Percentiles rank a stretch among this genome's conserved stretches.
Conservation (phyloP, 2,113 vertebrate species). For the Oriolus oriolus region DNA sequence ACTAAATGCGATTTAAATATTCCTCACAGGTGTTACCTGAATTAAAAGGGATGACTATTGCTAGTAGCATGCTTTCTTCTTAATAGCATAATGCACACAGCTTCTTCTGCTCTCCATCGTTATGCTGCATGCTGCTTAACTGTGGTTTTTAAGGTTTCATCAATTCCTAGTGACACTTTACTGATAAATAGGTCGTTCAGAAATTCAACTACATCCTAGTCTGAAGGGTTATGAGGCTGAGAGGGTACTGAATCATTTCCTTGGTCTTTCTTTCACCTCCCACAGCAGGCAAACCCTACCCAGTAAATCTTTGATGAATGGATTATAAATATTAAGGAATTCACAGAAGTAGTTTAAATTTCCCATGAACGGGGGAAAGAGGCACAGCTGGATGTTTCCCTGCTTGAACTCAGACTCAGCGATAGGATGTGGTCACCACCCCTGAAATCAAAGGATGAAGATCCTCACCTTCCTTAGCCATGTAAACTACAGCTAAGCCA, state of each 20-base stretch:
- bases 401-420: neutral
- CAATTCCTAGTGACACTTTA: slow-evolving; percentile 42
- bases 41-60: slow-evolving; percentile 47
- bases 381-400: neutral
- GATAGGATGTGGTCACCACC: neutral
- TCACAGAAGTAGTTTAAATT: neutral
- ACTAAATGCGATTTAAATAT: slow-evolving; percentile 65
- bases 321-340: slow-evolving; percentile 37
- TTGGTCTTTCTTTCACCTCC: slow-evolving; percentile 29
- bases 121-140: slow-evolving; percentile 52
- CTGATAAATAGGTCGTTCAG: slow-evolving; percentile 43
- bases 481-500: neutral
- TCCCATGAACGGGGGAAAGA: neutral
- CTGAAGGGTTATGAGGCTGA: slow-evolving; percentile 39
- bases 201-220: slow-evolving; percentile 49
- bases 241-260: slow-evolving; percentile 12
- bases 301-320: slow-evolving; percentile 18
- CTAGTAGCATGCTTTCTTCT: slow-evolving; percentile 43
- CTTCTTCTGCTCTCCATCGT: slow-evolving; percentile 37
- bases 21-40: slow-evolving; percentile 56
- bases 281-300: slow-evolving; percentile 20
- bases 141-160: slow-evolving; percentile 56
- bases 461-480: neutral
- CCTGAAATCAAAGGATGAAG: neutral
- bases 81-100: slow-evolving; percentile 47